Evolutionary conservation across 2,113 vertebrate genomes (phyloP).

Genomic region (Macrotis lagotis): DNA sequence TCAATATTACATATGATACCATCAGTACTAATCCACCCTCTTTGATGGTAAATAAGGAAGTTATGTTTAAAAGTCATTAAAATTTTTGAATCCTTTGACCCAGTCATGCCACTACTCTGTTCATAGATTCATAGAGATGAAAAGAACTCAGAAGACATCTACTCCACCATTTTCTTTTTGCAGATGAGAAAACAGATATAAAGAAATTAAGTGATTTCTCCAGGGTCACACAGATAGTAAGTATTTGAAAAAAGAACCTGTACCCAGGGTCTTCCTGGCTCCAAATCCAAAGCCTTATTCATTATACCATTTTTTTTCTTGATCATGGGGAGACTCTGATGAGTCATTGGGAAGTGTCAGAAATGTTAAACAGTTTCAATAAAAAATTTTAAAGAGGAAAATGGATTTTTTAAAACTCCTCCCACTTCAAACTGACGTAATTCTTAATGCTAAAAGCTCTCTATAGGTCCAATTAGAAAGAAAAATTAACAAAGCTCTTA

Average conservation of each 20-base stretch:
- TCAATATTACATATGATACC: background rate
- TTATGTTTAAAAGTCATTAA: background rate
- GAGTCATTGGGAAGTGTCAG: background rate
- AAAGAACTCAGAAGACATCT: background rate
- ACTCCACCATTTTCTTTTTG: background rate
- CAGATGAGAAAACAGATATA: background rate
- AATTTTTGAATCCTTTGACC: background rate
- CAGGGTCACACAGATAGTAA: background rate
- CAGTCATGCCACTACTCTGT: background rate
- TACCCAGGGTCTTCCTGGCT: background rate
- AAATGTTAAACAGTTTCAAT: background rate
- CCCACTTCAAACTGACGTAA: background rate
- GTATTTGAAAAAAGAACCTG: background rate
- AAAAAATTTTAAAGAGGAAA: background rate
- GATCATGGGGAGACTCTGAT: background rate
- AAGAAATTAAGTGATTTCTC: background rate
- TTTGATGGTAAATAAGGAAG: background rate
- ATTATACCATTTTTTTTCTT: background rate
- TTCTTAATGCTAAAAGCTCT: background rate
- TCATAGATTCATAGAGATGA: background rate
- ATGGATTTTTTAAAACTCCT: background rate
- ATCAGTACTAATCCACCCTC: background rate
- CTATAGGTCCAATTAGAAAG: background rate
- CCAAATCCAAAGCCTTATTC: background rate
- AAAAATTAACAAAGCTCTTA: background rate